Conservation (phyloP, 2,113 vertebrate species). For the Heterotis niloticus region DNA sequence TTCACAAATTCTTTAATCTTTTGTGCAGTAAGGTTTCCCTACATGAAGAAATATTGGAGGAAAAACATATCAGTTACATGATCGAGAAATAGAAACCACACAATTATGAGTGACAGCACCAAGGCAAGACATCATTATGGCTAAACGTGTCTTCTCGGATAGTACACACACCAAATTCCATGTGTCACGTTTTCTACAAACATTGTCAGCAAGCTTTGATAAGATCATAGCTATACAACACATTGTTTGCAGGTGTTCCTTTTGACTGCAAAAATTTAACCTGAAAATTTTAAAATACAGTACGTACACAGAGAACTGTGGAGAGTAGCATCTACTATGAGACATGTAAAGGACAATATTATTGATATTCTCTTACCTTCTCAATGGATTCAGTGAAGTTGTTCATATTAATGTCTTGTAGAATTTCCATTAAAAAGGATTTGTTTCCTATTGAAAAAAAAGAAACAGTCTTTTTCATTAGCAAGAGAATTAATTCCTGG, state of each 20-base stretch:
- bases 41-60: neutral
- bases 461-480: neutral
- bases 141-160: too few relatives aligned
- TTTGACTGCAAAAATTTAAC: too few relatives aligned
- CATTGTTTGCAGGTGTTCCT: too few relatives aligned
- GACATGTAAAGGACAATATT: neutral
- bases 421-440: neutral
- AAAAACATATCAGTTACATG: neutral
- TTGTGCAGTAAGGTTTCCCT: neutral
- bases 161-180: too few relatives aligned
- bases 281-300: neutral
- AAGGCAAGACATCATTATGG: too few relatives aligned
- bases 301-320: neutral
- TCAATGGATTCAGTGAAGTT: slow-evolving; percentile 36
- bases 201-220: neutral
- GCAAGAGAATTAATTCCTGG: neutral
- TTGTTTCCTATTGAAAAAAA: slow-evolving; percentile 5
- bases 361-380: slow-evolving; percentile 46
- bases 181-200: too few relatives aligned
- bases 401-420: slow-evolving; percentile 35
- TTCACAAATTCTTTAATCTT: slow-evolving; percentile 45
- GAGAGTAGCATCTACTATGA: neutral
- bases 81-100: too few relatives aligned
- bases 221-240: too few relatives aligned
- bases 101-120: too few relatives aligned